Conservation (phyloP, 2,888 invertebrate species). For the Sesia apiformis region DNA sequence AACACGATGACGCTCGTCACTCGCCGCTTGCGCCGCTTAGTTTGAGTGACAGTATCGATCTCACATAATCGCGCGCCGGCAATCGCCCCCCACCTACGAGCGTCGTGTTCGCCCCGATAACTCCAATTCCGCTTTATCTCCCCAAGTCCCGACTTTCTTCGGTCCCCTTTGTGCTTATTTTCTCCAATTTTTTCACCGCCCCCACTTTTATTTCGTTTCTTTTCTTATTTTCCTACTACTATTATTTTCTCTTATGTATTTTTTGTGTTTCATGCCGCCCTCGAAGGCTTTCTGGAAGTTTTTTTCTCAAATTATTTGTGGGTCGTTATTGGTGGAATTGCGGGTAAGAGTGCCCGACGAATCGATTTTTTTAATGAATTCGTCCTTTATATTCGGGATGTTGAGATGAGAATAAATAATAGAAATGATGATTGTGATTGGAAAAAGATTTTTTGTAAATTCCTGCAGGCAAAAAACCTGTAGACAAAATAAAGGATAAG, state of each 20-base stretch:
- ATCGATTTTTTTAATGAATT: slow-evolving; percentile 66
- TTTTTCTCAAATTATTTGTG: slow-evolving; percentile 61
- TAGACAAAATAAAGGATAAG: too few relatives aligned
- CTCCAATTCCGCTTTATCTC: slow-evolving; percentile 74
- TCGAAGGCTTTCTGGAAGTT: slow-evolving; percentile 37
- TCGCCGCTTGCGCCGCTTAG: slow-evolving; percentile 12
- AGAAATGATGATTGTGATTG: slow-evolving; percentile 12
- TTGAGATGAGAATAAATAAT: slow-evolving; percentile 40
- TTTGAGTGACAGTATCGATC: slow-evolving; percentile 71
- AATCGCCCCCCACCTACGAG: slow-evolving; percentile 54
- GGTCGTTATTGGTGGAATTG: slow-evolving; percentile 63
- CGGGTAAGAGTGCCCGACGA: slow-evolving; percentile 52
- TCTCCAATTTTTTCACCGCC: slow-evolving; percentile 62
- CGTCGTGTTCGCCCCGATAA: slow-evolving; percentile 65
- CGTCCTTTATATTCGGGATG: slow-evolving; percentile 43
- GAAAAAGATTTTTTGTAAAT: not conserved
- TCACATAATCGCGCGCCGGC: slow-evolving; percentile 54
- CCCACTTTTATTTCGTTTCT: slow-evolving; percentile 64
- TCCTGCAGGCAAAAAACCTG: not conserved
- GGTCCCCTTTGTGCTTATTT: slow-evolving; percentile 71
- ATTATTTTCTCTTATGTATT: slow-evolving; percentile 71
- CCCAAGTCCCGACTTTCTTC: slow-evolving; percentile 57
- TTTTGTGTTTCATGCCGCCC: slow-evolving; percentile 61
- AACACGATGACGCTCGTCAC: not conserved
- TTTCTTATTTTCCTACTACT: slow-evolving; percentile 62